Percentiles rank a stretch among this genome's conserved stretches.
phyloP scores from a whole-genome alignment of 2,888 invertebrate species.

The Alviniconcha strummeri region DNA sequence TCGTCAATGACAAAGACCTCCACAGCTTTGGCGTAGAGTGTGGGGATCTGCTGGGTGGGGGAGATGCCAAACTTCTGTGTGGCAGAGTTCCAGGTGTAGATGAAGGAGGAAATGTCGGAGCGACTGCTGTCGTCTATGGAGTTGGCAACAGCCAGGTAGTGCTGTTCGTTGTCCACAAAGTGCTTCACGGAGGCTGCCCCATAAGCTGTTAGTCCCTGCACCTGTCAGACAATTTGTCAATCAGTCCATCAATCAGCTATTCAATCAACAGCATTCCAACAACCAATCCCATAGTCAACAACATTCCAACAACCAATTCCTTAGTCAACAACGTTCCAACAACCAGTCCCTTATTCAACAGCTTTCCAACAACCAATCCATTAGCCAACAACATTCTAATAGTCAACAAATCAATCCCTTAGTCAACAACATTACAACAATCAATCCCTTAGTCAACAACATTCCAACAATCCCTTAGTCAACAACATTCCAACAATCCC shows the following conservation, averaged over 20 bases:
- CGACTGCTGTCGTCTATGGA: slow-evolving; percentile 59
- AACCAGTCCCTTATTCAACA: too few relatives aligned
- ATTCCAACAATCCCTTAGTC: too few relatives aligned
- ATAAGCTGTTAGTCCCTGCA: slow-evolving; percentile 63
- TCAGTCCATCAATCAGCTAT: neutral
- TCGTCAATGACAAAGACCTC: slow-evolving; percentile 54
- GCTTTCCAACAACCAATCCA: too few relatives aligned
- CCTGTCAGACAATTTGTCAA: slow-evolving; percentile 43
- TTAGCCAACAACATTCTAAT: too few relatives aligned
- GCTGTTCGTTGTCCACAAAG: slow-evolving; percentile 49
- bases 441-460: too few relatives aligned
- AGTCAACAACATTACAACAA: too few relatives aligned
- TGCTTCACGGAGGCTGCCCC: slow-evolving; percentile 64
- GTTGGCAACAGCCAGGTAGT: slow-evolving; percentile 64
- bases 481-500: too few relatives aligned
- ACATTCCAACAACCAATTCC: too few relatives aligned
- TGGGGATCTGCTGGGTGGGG: slow-evolving; percentile 57
- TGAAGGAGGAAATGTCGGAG: slow-evolving; percentile 55
- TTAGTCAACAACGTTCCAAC: too few relatives aligned
- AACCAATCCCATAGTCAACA: too few relatives aligned
- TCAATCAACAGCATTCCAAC: neutral
- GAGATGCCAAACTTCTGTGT: slow-evolving; percentile 49
- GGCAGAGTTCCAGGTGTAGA: slow-evolving; percentile 64
- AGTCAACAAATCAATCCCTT: too few relatives aligned
- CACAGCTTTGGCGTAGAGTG: slow-evolving; percentile 60